Conservation (phyloP, 2,888 invertebrate genomes). For the Molorchus minor region DNA sequence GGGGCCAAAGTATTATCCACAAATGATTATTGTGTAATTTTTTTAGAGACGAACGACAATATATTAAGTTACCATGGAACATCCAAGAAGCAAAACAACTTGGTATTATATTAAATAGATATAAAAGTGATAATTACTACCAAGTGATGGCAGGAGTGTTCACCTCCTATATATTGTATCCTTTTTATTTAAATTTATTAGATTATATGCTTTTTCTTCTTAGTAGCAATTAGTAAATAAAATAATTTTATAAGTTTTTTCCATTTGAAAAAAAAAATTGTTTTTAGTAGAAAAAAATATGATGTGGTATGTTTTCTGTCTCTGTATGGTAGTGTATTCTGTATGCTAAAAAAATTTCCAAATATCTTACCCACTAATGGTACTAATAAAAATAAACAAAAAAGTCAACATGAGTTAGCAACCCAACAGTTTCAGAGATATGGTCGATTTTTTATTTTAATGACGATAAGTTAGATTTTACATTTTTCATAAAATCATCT, state of each 20-base stretch:
- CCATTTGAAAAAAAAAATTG: not conserved
- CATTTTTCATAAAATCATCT: too few relatives aligned
- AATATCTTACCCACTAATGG: too few relatives aligned
- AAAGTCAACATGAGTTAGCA: too few relatives aligned
- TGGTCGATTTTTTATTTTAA: too few relatives aligned
- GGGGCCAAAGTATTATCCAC: not conserved
- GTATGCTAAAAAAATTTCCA: not conserved
- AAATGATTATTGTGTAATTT: slow-evolving; percentile 2
- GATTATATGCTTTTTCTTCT: too few relatives aligned
- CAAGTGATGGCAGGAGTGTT: slow-evolving; percentile 92
- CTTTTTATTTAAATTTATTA: too few relatives aligned
- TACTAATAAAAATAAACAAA: too few relatives aligned
- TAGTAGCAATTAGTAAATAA: too few relatives aligned
- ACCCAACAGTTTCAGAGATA: too few relatives aligned
- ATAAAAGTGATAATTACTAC: slow-evolving; percentile 91
- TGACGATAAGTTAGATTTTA: too few relatives aligned
- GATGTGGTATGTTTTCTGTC: not conserved
- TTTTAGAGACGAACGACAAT: slow-evolving; percentile 81
- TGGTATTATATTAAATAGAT: slow-evolving; percentile 88
- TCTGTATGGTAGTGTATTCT: not conserved
- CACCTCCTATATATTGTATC: slow-evolving; percentile 96
- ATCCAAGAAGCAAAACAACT: slow-evolving; percentile 96
- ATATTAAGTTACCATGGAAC: slow-evolving; percentile 90
- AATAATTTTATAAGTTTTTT: slow-evolving; percentile 12
- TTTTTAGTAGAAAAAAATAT: not conserved